Conservation (phyloP, 2,113 vertebrate species). For the Nothobranchius furzeri region DNA sequence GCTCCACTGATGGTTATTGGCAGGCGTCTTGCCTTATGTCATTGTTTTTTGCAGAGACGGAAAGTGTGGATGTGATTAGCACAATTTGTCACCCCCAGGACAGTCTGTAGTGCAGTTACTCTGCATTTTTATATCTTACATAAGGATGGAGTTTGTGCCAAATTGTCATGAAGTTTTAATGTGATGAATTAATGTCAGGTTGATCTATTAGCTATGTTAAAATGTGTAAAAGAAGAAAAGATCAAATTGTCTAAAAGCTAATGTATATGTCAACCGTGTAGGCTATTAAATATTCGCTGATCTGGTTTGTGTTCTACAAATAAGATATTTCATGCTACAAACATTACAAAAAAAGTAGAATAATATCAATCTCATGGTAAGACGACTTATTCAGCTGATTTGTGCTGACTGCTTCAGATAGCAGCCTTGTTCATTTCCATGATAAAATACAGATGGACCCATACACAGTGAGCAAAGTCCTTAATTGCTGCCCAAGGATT, state of each 20-base stretch:
- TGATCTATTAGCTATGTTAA: not conserved
- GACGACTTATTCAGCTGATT: constrained; percentile 36
- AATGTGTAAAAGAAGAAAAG: not conserved
- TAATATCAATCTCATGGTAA: constrained; percentile 32
- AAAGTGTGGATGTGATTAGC: constrained; percentile 23
- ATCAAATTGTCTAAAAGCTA: not conserved
- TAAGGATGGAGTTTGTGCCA: not conserved
- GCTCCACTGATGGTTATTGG: not conserved
- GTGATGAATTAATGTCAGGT: not conserved
- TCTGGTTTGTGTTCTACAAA: constrained; percentile 5
- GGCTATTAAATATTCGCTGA: constrained; percentile 35
- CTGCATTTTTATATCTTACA: constrained; percentile 1
- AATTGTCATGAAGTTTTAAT: not conserved
- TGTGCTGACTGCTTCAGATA: constrained; percentile 43
- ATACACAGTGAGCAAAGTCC: constrained; percentile 3
- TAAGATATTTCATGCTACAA: constrained; percentile 10
- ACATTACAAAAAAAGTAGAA: constrained; percentile 16
- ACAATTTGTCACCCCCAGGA: constrained; percentile 15
- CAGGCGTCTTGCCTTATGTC: constrained; percentile 3
- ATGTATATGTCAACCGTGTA: not conserved
- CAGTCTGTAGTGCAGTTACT: constrained; percentile 15
- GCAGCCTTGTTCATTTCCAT: constrained; percentile 25
- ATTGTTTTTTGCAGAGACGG: constrained; percentile 17
- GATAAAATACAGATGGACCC: constrained; percentile 12
- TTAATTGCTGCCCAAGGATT: constrained; percentile 32